Percentiles rank a stretch among this genome's conserved stretches.
Evolutionary conservation across 2,113 vertebrate genomes (phyloP).

Genomic region (Nicator chloris): DNA sequence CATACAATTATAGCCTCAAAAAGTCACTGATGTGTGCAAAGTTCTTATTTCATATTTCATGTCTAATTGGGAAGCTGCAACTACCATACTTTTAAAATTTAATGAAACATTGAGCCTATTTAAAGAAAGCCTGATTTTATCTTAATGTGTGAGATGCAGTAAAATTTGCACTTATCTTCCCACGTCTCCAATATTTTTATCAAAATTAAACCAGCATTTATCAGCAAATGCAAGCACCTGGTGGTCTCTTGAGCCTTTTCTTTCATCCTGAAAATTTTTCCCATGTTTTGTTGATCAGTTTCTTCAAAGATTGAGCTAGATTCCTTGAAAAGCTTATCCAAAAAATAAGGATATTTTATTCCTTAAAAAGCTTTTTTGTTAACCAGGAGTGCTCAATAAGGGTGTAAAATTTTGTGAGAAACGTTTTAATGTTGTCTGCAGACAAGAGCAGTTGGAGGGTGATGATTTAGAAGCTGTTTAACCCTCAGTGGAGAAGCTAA

Average conservation of each 20-base stretch:
- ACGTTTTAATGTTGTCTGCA: not conserved
- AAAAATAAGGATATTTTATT: no score
- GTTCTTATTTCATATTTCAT: not conserved
- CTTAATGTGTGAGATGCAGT: not conserved
- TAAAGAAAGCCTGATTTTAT: not conserved
- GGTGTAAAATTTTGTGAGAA: not conserved
- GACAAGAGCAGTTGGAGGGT: not conserved
- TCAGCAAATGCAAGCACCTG: not conserved
- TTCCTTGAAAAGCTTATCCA: not conserved
- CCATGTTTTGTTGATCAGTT: not conserved
- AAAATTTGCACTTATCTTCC: not conserved
- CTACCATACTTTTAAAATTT: not conserved
- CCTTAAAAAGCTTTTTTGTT: not conserved
- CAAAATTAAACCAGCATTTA: not conserved
- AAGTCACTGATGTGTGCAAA: not conserved
- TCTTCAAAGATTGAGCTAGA: not conserved
- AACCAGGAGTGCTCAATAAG: not conserved
- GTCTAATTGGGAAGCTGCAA: not conserved
- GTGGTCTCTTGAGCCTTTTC: not conserved
- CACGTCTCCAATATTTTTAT: not conserved
- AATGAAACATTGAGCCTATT: not conserved
- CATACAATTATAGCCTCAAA: not conserved
- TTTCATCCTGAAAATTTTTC: not conserved
- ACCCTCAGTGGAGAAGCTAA: not conserved
- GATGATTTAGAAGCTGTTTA: not conserved